These are phyloP conservation scores for Myotis vivesi DNA, from an alignment of 2,797 vertebrate genomes.

Conservation along the genomic window DNA sequence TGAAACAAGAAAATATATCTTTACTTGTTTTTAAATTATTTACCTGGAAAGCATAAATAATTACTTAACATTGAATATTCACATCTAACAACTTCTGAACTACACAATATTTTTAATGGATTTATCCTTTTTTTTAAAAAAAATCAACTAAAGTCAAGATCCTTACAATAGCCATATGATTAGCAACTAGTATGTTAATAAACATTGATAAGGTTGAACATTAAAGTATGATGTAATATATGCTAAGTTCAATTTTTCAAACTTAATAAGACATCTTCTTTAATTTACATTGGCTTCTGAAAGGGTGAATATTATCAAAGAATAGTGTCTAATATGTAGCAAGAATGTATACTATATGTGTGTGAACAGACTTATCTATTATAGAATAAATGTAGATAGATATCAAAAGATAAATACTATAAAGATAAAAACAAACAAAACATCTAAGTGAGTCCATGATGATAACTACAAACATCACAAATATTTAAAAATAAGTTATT, in stretches of 20 bases:
- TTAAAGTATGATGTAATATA: not conserved
- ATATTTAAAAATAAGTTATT: slow-evolving; percentile 35
- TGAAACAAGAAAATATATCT: slow-evolving; percentile 16
- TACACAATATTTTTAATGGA: not conserved
- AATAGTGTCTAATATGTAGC: not conserved
- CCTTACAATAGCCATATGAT: not conserved
- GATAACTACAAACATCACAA: not conserved
- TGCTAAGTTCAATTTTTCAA: not conserved
- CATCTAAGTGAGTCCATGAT: not conserved
- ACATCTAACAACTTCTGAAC: not conserved
- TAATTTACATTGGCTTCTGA: not conserved
- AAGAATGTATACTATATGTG: not conserved
- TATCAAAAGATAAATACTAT: not conserved
- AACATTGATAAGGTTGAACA: not conserved
- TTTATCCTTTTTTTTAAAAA: not conserved
- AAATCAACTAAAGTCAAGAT: not conserved
- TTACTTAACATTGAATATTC: not conserved
- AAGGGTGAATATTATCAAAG: not conserved
- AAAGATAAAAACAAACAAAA: not conserved
- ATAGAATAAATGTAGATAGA: not conserved
- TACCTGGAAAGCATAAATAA: not conserved
- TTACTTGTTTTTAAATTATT: not conserved
- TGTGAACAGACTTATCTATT: not conserved
- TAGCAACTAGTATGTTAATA: not conserved
- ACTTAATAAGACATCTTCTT: not conserved